Evolutionary conservation across 2,888 invertebrate species (phyloP), one percentile per base, ranked within the genome.

Genomic region (Leptogaster cylindrica): DNA sequence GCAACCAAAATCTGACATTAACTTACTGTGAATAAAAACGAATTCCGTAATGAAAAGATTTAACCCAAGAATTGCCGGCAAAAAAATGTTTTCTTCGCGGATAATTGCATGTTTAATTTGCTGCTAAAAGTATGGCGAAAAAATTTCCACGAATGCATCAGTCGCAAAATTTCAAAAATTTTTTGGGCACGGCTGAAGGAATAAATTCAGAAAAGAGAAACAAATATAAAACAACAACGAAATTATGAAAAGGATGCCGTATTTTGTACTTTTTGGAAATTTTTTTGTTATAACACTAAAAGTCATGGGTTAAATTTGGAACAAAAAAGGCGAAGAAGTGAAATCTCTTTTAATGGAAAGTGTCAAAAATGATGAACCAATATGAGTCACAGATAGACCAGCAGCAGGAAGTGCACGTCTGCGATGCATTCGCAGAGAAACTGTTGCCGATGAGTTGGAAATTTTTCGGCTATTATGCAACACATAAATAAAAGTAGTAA

Each of bases 81-180:
- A 33, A 61, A 61, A 61, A 51, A 27, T 14, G 28, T 23, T 66
- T 55, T 55, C 55, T 66, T 66, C 52, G 66, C 52, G 66, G 66
- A 20, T 66, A 66, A 66, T 66, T 66, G 52, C 51, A 55, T 52
- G 27, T 66, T 66, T 66, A 66, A 66, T 66, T 66, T 66, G 55
- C 50, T 39, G 50, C 65, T 55, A 36, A 55, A 55, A 12, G 20
- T 23, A 23, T 39, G 31, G 36, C 23, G 18, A n/a, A 52, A 16
- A 33, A n/a, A 23, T 23, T 55, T 18, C 52, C 36, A 36, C 20
- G 55, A 55, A 55, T 55, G 55, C 55, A 55, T 2, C 39, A 36
- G 14, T 33, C 55, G 14, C 39, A 36, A 23, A 33, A 39, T 27
- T 50, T 50, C 14, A 55, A 16, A 52, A 55, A 55, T 55, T 33